Percentiles rank a stretch among this genome's conserved stretches.
phyloP scores from a whole-genome alignment of 2,888 invertebrate genomes.

The Strigamia crassipes region DNA sequence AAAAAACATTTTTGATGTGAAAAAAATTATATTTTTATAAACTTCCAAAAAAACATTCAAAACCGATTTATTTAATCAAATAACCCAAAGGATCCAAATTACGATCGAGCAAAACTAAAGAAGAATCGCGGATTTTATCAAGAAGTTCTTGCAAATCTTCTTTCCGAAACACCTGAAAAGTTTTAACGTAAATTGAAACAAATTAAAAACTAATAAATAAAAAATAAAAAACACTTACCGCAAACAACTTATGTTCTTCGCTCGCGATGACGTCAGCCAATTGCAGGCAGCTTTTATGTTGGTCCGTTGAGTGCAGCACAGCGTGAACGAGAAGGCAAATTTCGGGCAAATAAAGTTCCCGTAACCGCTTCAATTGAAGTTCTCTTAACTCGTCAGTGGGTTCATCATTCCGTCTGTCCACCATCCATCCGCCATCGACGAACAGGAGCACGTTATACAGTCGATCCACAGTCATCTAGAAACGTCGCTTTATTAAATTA shows the following conservation, averaged over 20 bases:
- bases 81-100: conserved; percentile 81
- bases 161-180: conserved; percentile 61
- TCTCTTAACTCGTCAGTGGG: conserved; percentile 60
- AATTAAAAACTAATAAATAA: too few species aligned
- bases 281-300: conserved; percentile 76
- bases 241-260: conserved; percentile 78
- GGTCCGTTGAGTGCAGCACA: conserved; percentile 75
- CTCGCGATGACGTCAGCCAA: conserved; percentile 78
- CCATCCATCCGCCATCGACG: conserved; percentile 88
- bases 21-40: neutral
- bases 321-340: conserved; percentile 75
- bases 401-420: conserved; percentile 67
- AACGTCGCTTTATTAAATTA: conserved; percentile 44
- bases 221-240: conserved; percentile 62
- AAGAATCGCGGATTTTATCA: conserved; percentile 77
- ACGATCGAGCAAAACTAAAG: conserved; percentile 73
- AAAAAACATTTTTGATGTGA: neutral
- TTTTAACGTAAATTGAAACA: neutral
- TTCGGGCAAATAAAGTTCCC: conserved; percentile 83
- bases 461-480: conserved; percentile 73
- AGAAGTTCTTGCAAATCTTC: conserved; percentile 77
- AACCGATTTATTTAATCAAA: conserved; percentile 33
- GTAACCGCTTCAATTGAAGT: conserved; percentile 74
- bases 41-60: neutral
- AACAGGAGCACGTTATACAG: conserved; percentile 86